Evolutionary conservation across 2,113 vertebrate genomes (phyloP).

Genomic region (Setophaga kirtlandii): DNA sequence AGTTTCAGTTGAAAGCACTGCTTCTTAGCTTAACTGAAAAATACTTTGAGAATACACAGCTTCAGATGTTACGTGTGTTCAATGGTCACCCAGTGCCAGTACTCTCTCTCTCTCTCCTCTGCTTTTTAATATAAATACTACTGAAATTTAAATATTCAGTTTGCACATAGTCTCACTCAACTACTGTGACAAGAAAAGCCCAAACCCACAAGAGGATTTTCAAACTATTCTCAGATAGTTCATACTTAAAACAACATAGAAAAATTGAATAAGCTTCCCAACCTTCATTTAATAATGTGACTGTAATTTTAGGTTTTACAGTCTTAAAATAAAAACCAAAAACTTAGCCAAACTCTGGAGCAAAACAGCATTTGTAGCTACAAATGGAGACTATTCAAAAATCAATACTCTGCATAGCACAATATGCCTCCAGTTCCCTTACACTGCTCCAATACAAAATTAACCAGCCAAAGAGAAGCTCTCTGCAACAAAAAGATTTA

Average conservation of each 20-base stretch:
- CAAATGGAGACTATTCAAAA: background rate
- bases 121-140: background rate
- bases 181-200: background rate
- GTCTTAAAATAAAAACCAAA: background rate
- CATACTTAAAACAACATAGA: background rate
- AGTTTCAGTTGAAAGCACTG: background rate
- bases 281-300: background rate
- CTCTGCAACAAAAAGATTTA: background rate
- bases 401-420: background rate
- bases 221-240: background rate
- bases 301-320: background rate
- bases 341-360: background rate
- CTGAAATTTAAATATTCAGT: background rate
- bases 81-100: background rate
- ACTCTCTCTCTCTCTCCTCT: background rate
- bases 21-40: background rate
- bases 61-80: background rate
- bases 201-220: background rate
- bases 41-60: background rate
- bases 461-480: background rate
- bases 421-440: background rate
- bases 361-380: background rate
- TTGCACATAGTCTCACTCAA: background rate
- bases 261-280: background rate
- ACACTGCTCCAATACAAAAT: background rate